phyloP scores from a whole-genome alignment of 1,140 invertebrate genomes.

The Araneus ventricosus region DNA sequence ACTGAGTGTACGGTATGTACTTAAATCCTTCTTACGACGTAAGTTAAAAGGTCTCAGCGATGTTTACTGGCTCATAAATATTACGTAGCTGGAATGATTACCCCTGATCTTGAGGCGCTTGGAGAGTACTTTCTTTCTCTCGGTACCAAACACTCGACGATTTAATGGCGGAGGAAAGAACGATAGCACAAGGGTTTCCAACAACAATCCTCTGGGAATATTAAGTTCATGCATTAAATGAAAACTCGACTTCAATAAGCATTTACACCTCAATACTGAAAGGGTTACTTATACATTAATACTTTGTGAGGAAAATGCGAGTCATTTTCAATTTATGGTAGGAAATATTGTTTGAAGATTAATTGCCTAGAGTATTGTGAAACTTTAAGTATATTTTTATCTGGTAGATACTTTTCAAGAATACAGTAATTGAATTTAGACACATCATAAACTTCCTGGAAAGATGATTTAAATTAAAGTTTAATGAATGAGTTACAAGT shows the following conservation, averaged over 20 bases:
- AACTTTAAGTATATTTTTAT: no score
- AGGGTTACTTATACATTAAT: background rate
- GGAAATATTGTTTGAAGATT: background rate
- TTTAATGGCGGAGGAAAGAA: background rate
- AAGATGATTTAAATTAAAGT: no score
- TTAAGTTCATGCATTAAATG: conserved; percentile 17
- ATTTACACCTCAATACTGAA: background rate
- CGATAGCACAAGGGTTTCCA: background rate
- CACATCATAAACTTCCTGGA: no score
- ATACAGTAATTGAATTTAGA: no score
- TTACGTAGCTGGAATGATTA: background rate
- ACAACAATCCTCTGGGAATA: background rate
- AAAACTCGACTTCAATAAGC: background rate
- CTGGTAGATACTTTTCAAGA: no score
- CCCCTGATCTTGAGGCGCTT: background rate
- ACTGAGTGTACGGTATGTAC: background rate
- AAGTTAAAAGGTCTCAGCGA: background rate
- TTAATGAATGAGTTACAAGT: no score
- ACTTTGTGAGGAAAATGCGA: background rate
- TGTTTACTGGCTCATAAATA: conserved; percentile 18
- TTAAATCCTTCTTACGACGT: background rate
- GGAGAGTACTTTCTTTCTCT: background rate
- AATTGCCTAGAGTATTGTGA: no score
- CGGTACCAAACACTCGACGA: conserved; percentile 10
- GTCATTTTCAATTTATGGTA: background rate